Percentiles rank a stretch among this genome's conserved stretches.
Conservation (phyloP, 2,113 vertebrate genomes). For the Illadopsis cleaveri region DNA sequence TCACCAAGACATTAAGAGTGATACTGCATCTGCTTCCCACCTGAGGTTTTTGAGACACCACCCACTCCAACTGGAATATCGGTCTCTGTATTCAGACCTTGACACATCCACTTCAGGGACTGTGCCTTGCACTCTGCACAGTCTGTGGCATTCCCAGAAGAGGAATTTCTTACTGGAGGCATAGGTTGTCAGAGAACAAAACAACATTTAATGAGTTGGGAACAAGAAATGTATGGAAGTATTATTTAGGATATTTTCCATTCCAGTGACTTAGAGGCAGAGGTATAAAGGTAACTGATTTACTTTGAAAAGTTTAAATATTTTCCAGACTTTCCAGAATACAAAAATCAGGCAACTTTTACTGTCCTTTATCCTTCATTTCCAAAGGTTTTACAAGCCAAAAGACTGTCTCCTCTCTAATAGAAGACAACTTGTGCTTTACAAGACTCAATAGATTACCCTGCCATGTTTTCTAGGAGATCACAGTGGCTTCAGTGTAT, state of each 20-base stretch:
- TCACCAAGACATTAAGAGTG: background rate
- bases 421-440: background rate
- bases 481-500: background rate
- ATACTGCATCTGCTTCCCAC: constrained; percentile 2
- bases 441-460: background rate
- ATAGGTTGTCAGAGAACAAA: background rate
- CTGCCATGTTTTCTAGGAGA: background rate
- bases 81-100: background rate
- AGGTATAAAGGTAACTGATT: background rate
- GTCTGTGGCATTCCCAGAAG: background rate
- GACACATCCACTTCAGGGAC: background rate
- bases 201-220: background rate
- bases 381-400: background rate
- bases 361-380: background rate
- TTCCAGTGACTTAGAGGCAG: background rate
- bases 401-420: background rate
- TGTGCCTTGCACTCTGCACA: background rate
- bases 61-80: background rate
- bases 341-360: background rate
- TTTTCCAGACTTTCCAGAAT: background rate
- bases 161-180: background rate
- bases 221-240: background rate
- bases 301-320: background rate
- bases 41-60: background rate
- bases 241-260: background rate